Conservation (phyloP, 2,113 vertebrate genomes). For the Hippocampus zosterae region DNA sequence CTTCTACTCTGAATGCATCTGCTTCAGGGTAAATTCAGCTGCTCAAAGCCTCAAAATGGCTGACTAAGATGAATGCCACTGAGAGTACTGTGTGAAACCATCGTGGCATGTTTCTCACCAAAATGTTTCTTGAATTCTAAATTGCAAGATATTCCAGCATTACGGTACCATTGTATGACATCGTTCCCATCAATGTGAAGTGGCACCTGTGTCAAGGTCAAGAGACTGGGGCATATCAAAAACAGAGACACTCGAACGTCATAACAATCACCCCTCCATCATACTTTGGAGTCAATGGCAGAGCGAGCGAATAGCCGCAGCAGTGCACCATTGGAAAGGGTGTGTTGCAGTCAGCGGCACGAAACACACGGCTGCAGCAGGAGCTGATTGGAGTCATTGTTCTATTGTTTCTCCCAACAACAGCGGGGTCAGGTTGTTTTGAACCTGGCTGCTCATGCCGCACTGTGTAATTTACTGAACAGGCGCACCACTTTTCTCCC, state of each 20-base stretch:
- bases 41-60: not conserved
- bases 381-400: conserved; percentile 71
- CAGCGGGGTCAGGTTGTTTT: conserved; percentile 62
- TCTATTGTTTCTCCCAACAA: conserved; percentile 68
- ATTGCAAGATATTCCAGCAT: not conserved
- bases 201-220: conserved; percentile 47
- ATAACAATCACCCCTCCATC: conserved; percentile 64
- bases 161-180: not conserved
- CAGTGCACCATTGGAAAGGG: conserved; percentile 59
- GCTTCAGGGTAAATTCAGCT: not conserved
- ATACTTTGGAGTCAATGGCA: conserved; percentile 56
- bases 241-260: conserved; percentile 45
- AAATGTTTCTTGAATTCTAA: not conserved
- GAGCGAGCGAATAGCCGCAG: conserved; percentile 60
- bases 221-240: conserved; percentile 26
- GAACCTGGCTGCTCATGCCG: conserved; percentile 56
- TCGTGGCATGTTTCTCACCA: not conserved
- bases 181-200: not conserved
- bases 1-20: too few relatives aligned
- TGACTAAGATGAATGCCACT: too few relatives aligned
- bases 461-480: conserved; percentile 71
- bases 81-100: not conserved
- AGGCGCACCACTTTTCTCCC: conserved; percentile 63
- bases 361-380: conserved; percentile 58
- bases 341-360: conserved; percentile 56